Base-by-base conservation (phyloP, 2,888 invertebrate genomes). In the Petrolisthes manimaculis region DNA sequence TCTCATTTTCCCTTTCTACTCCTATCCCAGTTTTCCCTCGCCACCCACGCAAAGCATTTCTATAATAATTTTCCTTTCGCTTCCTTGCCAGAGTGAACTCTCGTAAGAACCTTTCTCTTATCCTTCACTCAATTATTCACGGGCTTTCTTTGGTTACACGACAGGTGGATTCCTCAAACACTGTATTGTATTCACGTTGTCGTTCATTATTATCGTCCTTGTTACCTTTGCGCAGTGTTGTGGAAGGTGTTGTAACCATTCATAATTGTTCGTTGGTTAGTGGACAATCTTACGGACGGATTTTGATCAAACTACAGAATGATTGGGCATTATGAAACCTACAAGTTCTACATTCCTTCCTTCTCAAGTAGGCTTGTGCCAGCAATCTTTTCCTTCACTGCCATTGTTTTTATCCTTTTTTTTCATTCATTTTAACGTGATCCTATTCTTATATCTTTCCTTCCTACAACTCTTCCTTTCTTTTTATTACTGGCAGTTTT, bases 1-100 rank as follows among this genome's bases (percentile, higher is more conserved):
- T 81, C 79, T 51, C 53, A 9, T n/a, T 14, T 8, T 51, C 54
- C 37, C n/a, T 51, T n/a, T 79, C 54, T 79, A 4, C 89, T 78
- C 78, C 37, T 51, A 37, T 51, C 24, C 79, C 24, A 9, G 21
- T 9, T 51, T 51, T 79, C 51, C 24, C 79, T 79, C 79, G 2
- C 74, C 24, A 18, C 74, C 1, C n/a, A 8, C 24, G 1, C 74
- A 12, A 12, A 12, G n/a, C n/a, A 8, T 3, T 74, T n/a, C n/a
- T 24, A 67, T 67, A 67, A 67, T 67, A 12, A 67, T 14, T 67
- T 21, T 21, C 24, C 74, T 21, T 4, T 74, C 21, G 12, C 24
- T 8, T n/a, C n/a, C 18, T 67, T 2, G 12, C 3, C 18, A 12
- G 67, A 14, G 3, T 12, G 14, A 67, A 67, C 18, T 14, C 67